Evolutionary conservation across 2,888 invertebrate genomes (phyloP).

Genomic region (Agrilus mali): DNA sequence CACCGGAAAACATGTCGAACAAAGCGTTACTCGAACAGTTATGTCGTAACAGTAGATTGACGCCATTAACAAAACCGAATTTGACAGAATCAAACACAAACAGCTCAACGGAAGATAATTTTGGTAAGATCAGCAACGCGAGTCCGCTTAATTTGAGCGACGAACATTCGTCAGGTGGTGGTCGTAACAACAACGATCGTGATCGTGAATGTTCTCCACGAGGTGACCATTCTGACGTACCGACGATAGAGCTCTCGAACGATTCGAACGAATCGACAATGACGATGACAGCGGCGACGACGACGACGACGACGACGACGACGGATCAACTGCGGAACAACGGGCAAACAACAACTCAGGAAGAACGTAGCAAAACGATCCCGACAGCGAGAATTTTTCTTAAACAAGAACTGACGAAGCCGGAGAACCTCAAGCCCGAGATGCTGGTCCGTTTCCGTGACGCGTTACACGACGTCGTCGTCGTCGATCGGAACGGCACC

Average conservation of each 20-base stretch:
- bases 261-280: conserved; percentile 28
- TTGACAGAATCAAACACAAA: conserved; percentile 24
- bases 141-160: conserved; percentile 26
- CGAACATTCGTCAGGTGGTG: conserved; percentile 8
- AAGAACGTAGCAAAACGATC: conserved; percentile 11
- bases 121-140: conserved; percentile 20
- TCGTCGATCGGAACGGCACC: conserved; percentile 29
- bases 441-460: conserved; percentile 33
- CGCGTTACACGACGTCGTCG: conserved; percentile 24
- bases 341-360: conserved; percentile 5
- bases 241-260: conserved; percentile 33
- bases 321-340: conserved; percentile 9
- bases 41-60: conserved; percentile 46
- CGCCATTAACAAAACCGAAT: conserved; percentile 35
- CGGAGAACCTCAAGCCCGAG: conserved; percentile 33
- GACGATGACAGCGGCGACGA: conserved; percentile 7
- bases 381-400: conserved; percentile 29
- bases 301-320: conserved; percentile 8
- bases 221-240: conserved; percentile 19
- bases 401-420: conserved; percentile 34
- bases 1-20: conserved; percentile 42
- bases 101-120: conserved; percentile 38
- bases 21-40: conserved; percentile 54
- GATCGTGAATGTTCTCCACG: conserved; percentile 7
- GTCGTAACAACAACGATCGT: no score